These are phyloP conservation scores for Ibidorhyncha struthersii DNA, from an alignment of 2,113 vertebrate genomes.

Conservation along the genomic window DNA sequence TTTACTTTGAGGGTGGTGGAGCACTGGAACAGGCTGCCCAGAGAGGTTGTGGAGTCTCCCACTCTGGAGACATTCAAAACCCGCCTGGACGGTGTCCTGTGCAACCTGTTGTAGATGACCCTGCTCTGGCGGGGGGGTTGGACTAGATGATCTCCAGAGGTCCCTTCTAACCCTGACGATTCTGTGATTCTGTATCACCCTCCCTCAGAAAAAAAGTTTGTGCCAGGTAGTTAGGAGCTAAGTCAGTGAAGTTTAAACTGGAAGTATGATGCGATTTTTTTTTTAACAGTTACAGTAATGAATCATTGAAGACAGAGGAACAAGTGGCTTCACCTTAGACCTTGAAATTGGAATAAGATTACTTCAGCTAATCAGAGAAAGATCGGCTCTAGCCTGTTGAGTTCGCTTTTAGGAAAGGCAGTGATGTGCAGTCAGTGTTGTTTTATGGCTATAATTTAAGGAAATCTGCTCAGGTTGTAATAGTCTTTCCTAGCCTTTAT, in stretches of 20 bases:
- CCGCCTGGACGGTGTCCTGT: too few relatives aligned
- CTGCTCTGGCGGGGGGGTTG: too few relatives aligned
- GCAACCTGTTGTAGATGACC: too few relatives aligned
- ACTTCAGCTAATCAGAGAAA: not conserved
- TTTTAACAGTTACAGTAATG: not conserved
- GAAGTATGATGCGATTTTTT: not conserved
- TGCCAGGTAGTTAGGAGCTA: not conserved
- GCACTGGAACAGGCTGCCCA: too few relatives aligned
- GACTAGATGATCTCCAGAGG: too few relatives aligned
- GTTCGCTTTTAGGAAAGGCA: not conserved
- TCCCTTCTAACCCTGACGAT: too few relatives aligned
- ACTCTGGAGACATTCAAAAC: too few relatives aligned
- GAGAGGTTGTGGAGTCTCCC: too few relatives aligned
- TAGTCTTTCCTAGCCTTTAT: not conserved
- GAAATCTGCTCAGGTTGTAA: not conserved
- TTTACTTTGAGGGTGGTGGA: too few relatives aligned
- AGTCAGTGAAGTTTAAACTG: not conserved
- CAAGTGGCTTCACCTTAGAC: not conserved
- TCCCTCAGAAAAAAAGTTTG: not conserved
- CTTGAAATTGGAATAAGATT: not conserved
- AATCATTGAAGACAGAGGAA: not conserved
- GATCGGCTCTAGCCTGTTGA: not conserved
- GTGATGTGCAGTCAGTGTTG: not conserved
- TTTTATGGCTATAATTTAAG: not conserved
- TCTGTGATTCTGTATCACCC: too few relatives aligned